Base-by-base conservation (phyloP, 2,888 invertebrate species). In the Fissipunctia ypsillon region DNA sequence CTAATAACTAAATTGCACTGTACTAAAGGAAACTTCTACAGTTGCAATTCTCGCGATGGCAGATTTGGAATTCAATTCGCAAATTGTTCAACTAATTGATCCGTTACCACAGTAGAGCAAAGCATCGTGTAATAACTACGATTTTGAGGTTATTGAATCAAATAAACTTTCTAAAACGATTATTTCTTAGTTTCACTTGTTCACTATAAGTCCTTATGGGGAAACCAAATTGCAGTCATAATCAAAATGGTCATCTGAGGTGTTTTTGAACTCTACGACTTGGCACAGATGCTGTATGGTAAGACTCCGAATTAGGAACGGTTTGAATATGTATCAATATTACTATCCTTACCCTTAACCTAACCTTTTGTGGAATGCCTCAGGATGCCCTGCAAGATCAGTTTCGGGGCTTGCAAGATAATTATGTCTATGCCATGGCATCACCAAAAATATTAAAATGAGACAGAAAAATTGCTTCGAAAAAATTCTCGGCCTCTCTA, bases 21-120 rank as follows among this genome's bases (percentile, higher is more conserved):
- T 38, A 25, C 35, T n/a, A 54, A 45, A n/a, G 16, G 2, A 61
- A 72, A 52, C 28, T 54, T 60, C 28, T 41, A 38, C 31, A 56
- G 25, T 52, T 52, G 54, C 68, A 73, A 65, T 25, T 56, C 43
- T 38, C 9, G 38, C 59, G 38, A 16, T 61, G 6, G 65, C 52
- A 41, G 25, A 67, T 59, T 79, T 45, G 52, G 73, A 69, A 61
- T 66, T 38, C 5, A 69, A 78, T 48, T 66, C 12, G 12, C 38
- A 19, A 65, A 65, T 61, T 60, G 68, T 69, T 45, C 10, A 35
- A 35, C 43, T 56, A 73, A 78, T 79, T 63, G 45, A 50, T 73
- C 38, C 4, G 14, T 50, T 12, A 56, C 14, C 45, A 25, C 12
- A 22, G 35, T 14, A 31, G 31, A 31, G 31, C n/a, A 31, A 31